A percentile compares a stretch with the other conserved stretches of the same genome.
Conservation (phyloP, 2,113 vertebrate species). For the Alces alces region DNA sequence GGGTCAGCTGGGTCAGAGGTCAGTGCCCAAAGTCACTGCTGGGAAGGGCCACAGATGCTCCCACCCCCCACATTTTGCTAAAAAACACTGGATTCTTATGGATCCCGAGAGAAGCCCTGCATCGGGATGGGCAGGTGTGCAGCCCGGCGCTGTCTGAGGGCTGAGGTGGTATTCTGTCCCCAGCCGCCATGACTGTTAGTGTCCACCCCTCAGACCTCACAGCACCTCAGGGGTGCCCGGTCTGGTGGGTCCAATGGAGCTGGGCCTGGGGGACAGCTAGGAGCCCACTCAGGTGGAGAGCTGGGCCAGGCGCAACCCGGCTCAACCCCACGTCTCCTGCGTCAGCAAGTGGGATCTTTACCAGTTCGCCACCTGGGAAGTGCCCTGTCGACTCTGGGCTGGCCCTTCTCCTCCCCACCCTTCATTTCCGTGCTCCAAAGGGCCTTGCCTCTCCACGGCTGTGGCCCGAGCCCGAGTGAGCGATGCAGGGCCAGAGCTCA, state of each 20-base stretch:
- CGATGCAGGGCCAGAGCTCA: not conserved
- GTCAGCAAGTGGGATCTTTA: rapidly evolving
- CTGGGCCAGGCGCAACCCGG: not conserved
- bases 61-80: not conserved
- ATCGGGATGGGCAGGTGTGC: rapidly evolving
- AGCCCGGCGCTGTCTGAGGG: not conserved
- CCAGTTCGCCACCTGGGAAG: not conserved
- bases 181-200: rapidly evolving
- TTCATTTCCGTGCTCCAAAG: rapidly evolving
- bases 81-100: not conserved
- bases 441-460: not conserved
- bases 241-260: not conserved
- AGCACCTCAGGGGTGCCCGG: rapidly evolving
- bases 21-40: not conserved
- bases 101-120: not conserved
- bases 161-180: rapidly evolving
- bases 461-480: not conserved
- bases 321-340: not conserved
- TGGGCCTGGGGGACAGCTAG: not conserved
- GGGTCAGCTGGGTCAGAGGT: not conserved
- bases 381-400: not conserved
- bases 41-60: not conserved
- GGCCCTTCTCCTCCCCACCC: not conserved
- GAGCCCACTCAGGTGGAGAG: not conserved
- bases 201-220: not conserved